phyloP scores from a whole-genome alignment of 2,888 invertebrate species.

The Leptinotarsa tumamoca region DNA sequence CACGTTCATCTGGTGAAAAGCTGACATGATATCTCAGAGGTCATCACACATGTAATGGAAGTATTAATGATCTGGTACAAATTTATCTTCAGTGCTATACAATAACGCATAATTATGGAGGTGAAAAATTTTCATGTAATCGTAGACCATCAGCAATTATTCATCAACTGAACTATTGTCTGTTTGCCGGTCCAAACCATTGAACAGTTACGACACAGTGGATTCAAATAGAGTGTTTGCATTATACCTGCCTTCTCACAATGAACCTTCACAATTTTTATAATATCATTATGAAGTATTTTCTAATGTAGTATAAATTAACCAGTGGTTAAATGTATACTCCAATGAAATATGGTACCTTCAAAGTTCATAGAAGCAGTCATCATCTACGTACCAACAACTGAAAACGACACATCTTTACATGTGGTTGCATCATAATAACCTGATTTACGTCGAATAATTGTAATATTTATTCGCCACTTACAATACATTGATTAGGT shows the following conservation, averaged over 20 bases:
- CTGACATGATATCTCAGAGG: slow-evolving; percentile 6
- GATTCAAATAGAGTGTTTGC: slow-evolving; percentile 11
- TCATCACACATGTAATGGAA: slow-evolving; percentile 11
- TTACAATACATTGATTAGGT: too few species aligned
- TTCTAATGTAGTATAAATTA: too few species aligned
- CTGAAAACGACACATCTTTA: too few species aligned
- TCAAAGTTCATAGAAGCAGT: too few species aligned
- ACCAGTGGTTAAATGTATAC: too few species aligned
- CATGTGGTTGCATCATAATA: too few species aligned
- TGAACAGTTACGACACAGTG: slow-evolving; percentile 18
- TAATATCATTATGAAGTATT: too few species aligned
- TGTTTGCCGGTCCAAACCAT: slow-evolving; percentile 2
- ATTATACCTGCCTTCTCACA: neutral
- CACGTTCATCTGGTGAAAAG: neutral
- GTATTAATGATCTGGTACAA: neutral
- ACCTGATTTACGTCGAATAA: too few species aligned
- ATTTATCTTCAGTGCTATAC: slow-evolving; percentile 18
- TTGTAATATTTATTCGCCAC: too few species aligned
- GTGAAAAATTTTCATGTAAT: slow-evolving; percentile 21
- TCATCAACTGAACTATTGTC: slow-evolving; percentile 22
- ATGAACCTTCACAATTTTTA: neutral
- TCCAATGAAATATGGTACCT: too few species aligned
- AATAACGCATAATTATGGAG: slow-evolving; percentile 23
- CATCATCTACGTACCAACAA: too few species aligned
- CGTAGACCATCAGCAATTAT: slow-evolving; percentile 10